phyloP scores from a whole-genome alignment of 2,113 vertebrate genomes.

The Chinchilla lanigera region DNA sequence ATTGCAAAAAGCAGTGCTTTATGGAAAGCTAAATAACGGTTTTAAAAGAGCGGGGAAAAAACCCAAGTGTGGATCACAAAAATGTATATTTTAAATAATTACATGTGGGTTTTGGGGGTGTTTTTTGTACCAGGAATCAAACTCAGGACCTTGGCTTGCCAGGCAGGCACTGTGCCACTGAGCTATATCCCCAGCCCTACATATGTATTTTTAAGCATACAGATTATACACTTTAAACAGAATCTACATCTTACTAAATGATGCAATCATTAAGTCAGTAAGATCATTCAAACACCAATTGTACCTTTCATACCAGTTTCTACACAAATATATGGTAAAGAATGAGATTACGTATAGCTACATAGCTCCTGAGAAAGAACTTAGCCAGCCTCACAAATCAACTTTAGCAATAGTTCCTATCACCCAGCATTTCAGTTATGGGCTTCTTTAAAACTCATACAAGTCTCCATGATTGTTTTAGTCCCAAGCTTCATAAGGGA shows the following conservation, averaged over 20 bases:
- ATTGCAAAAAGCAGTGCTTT: slow-evolving; percentile 49
- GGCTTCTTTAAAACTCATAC: background rate
- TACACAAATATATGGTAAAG: background rate
- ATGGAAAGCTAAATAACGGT: slow-evolving; percentile 43
- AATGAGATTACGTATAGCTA: slow-evolving; percentile 28
- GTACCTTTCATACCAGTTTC: background rate
- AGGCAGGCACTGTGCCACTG: too few relatives aligned
- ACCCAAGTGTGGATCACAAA: background rate
- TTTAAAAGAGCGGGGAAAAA: slow-evolving; percentile 29
- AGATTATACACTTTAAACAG: background rate
- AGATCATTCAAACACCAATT: slow-evolving; percentile 41
- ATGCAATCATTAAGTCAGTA: slow-evolving; percentile 25
- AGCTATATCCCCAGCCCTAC: too few relatives aligned
- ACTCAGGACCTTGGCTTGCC: too few relatives aligned
- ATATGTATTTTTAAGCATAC: background rate
- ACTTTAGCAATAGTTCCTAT: slow-evolving; percentile 29
- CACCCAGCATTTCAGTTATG: background rate
- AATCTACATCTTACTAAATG: background rate
- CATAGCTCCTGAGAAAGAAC: background rate
- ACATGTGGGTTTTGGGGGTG: background rate
- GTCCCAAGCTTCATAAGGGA: background rate
- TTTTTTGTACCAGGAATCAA: too few relatives aligned
- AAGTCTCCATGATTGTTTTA: slow-evolving; percentile 1
- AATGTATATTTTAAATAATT: background rate
- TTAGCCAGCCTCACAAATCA: background rate